Evolutionary conservation across 2,113 vertebrate genomes (phyloP), one percentile per base, ranked within the genome.

Genomic region (Rhadina sibilatrix): DNA sequence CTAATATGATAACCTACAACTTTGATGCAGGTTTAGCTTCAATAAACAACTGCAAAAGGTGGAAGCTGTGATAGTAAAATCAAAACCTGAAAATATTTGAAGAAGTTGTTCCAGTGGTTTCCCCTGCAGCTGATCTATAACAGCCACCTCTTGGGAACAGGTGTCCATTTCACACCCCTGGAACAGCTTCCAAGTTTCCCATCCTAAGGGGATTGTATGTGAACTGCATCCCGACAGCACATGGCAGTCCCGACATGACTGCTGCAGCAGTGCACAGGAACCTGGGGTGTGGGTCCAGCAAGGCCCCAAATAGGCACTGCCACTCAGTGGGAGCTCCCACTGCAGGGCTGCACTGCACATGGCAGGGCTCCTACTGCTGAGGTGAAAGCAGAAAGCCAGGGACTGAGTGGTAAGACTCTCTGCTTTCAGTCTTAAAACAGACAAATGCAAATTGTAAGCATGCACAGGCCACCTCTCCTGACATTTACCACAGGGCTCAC

Each of bases 261-360:
- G 49, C 14, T 16, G 18, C 38, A n/a, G 74, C 46, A 15, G 28
- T 0, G 22, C 49, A 11, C n/a, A 24, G 23, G 42, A 17, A 19
- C 3, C 1, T 2, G 27, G 31, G 14, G 2, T 15, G 5, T 1
- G 12, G 16, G 35, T 21, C 4, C 28, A 21, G 44, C 1, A 0
- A 33, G 19, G 23, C 4, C 22, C 35, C 0, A 0, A 16, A 24
- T 12, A 7, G 18, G 70, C 15, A 4, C 25, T 42, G 63, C 47
- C 66, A 31, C 33, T 35, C n/a, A 24, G 12, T 0, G 20, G 68
- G 42, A 70, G 50, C 60, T 50, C 16, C 54, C 0, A 1, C 5
- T 0, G 2, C 69, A 60, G 2, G 2, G 56, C 84, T 15, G 3
- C 46, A 5, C 7, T 12, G 46, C 10, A 5, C 2, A 1, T 17